A percentile compares a stretch with the other conserved stretches of the same genome.
These are phyloP conservation scores for Fratercula arctica DNA, from an alignment of 2,797 vertebrate genomes.

Conservation along the genomic window DNA sequence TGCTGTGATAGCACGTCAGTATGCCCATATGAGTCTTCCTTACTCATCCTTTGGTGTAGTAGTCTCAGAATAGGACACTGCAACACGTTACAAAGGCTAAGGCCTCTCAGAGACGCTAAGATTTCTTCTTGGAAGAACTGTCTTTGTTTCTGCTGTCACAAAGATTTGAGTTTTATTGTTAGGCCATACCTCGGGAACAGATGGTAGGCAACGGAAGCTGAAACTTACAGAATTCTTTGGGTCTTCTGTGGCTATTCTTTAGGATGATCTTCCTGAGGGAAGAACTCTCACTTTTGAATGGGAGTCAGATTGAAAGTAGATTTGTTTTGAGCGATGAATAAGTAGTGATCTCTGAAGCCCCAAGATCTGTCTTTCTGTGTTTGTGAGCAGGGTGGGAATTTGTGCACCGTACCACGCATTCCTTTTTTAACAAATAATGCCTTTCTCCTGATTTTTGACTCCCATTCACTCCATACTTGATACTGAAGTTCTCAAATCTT, in stretches of 20 bases:
- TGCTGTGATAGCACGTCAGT: neutral
- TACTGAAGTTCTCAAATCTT: no score
- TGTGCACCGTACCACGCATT: fast-evolving
- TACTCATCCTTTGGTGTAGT: neutral
- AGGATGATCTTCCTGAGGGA: neutral
- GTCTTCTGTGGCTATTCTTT: neutral
- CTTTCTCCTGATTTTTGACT: neutral
- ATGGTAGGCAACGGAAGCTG: neutral
- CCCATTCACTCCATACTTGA: neutral
- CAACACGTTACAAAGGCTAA: neutral
- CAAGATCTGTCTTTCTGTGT: neutral
- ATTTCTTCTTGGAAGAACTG: neutral
- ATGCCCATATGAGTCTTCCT: neutral
- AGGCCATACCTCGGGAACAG: neutral
- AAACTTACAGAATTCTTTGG: neutral
- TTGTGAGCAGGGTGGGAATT: neutral
- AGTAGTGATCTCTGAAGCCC: neutral
- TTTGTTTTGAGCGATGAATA: neutral
- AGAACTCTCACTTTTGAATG: neutral
- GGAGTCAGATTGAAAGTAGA: neutral
- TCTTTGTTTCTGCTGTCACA: neutral
- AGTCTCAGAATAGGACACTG: neutral
- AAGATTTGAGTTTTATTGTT: neutral
- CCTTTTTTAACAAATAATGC: neutral
- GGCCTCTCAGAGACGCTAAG: no score